Percentiles rank a stretch among this genome's conserved stretches.
These are phyloP conservation scores for Coregonus suidteri DNA, from an alignment of 2,797 vertebrate species.

Conservation along the genomic window DNA sequence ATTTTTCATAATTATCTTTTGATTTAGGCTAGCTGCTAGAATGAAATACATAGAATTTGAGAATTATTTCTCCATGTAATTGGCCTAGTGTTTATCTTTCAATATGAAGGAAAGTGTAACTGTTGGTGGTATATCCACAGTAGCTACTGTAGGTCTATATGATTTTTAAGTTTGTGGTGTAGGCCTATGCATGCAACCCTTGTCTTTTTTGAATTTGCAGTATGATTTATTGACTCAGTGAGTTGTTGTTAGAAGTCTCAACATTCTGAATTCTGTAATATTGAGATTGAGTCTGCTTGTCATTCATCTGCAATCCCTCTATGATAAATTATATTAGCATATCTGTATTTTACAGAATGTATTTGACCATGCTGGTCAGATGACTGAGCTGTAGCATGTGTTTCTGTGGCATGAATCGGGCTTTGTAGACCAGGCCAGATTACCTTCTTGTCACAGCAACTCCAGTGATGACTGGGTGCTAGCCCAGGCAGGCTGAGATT, in stretches of 20 bases:
- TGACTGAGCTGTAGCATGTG: conserved; percentile 61
- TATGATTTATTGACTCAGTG: too few relatives aligned
- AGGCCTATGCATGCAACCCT: background rate
- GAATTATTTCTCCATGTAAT: background rate
- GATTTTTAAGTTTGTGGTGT: background rate
- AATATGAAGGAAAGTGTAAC: too few relatives aligned
- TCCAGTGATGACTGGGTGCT: conserved; percentile 43
- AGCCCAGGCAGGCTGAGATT: conserved; percentile 27
- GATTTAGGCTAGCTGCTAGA: background rate
- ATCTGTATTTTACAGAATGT: conserved; percentile 13
- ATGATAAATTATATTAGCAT: background rate
- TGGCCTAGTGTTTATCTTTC: too few relatives aligned
- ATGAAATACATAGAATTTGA: background rate
- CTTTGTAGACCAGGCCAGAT: conserved; percentile 65
- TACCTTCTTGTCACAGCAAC: conserved; percentile 64
- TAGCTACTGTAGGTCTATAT: background rate
- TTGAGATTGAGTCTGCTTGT: background rate
- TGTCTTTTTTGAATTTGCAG: background rate
- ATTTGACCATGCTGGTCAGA: conserved; percentile 45
- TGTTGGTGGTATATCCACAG: too few relatives aligned
- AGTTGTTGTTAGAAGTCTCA: background rate
- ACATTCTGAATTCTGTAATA: background rate
- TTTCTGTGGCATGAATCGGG: conserved; percentile 61
- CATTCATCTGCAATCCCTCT: too few relatives aligned
- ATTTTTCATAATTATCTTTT: background rate